Base-by-base conservation (phyloP, 2,888 invertebrate species). In the Drosophila lacicola region DNA sequence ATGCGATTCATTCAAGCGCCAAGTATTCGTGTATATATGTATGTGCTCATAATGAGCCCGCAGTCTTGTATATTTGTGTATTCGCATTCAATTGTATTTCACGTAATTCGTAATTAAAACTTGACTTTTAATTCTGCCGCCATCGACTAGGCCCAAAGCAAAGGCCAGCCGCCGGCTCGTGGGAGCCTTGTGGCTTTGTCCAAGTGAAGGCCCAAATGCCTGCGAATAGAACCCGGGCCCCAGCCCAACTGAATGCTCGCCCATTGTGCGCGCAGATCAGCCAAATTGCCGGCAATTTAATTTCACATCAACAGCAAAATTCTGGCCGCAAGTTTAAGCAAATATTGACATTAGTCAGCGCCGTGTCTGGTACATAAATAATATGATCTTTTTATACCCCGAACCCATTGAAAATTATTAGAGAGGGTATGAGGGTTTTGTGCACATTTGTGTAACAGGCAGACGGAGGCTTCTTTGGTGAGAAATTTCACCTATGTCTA, bases 311-410 rank as follows among this genome's bases (percentile, higher is more conserved):
- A 49, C 75, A 65, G 46, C 45, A 58, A 68, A 70, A 37, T 46
- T 79, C 56, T 63, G 47, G 46, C 46, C 79, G 53, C 53, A 60
- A 65, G 62, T 69, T 70, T 74, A 60, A 51, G 60, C 67, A 81
- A 89, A 89, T 87, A 78, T 84, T 89, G 74, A 66, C 89, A 85
- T 88, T 89, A 83, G 90, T 83, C 89, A 89, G 29, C 78, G 82
- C 56, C 57, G 63, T 49, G 33, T 46, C 34, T 33, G 8, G 1
- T 21, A 21, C 19, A 55, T 55, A 54, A 25, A 56, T 56, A 53
- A 54, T 53, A 9, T 37, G 13, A n/a, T 66, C 64, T 45, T 39
- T 5, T 13, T 29, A 29, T 29, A 29, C 29, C 29, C 29, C 8
- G 8, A 29, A 8, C 29, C 8, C 29, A 8, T 29, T 29, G 8